A percentile compares a stretch with the other conserved stretches of the same genome.
phyloP scores from a whole-genome alignment of 2,113 vertebrate genomes.

The Chrysochloris asiatica region DNA sequence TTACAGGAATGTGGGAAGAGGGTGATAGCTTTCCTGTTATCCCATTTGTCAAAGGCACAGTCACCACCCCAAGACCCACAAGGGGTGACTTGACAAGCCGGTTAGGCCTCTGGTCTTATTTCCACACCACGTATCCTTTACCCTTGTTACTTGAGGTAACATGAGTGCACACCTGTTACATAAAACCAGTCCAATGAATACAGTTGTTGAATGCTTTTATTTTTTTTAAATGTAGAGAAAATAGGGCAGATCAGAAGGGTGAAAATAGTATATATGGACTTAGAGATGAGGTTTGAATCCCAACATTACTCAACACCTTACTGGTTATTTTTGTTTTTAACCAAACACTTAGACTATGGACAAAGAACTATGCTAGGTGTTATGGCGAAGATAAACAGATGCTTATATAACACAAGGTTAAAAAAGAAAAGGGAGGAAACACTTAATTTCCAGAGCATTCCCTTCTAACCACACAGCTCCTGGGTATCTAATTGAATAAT shows the following conservation, averaged over 20 bases:
- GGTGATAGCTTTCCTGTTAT: neutral
- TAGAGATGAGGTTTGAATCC: conserved; percentile 48
- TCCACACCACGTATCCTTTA: conserved; percentile 33
- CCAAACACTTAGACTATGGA: conserved; percentile 23
- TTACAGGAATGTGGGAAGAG: conserved; percentile 6
- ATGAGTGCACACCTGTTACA: conserved; percentile 42
- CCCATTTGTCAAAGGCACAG: neutral
- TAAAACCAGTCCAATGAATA: conserved; percentile 49
- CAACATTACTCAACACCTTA: neutral
- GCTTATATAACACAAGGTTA: conserved; percentile 17
- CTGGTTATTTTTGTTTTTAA: conserved; percentile 57
- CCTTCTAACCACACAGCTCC: no score
- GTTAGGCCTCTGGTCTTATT: conserved; percentile 41
- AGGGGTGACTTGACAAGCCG: neutral
- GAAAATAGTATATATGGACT: neutral
- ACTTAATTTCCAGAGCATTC: no score
- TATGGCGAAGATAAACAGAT: conserved; percentile 19
- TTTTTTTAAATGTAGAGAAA: conserved; percentile 15
- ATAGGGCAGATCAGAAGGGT: neutral
- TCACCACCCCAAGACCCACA: neutral
- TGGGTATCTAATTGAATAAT: neutral
- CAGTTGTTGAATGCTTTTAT: neutral
- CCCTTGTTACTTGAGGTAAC: conserved; percentile 47
- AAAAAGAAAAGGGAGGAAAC: neutral
- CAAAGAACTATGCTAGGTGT: conserved; percentile 43